Evolutionary conservation across 2,888 invertebrate species (phyloP), one percentile per base, ranked within the genome.

Genomic region (Tenthredo mesomela): DNA sequence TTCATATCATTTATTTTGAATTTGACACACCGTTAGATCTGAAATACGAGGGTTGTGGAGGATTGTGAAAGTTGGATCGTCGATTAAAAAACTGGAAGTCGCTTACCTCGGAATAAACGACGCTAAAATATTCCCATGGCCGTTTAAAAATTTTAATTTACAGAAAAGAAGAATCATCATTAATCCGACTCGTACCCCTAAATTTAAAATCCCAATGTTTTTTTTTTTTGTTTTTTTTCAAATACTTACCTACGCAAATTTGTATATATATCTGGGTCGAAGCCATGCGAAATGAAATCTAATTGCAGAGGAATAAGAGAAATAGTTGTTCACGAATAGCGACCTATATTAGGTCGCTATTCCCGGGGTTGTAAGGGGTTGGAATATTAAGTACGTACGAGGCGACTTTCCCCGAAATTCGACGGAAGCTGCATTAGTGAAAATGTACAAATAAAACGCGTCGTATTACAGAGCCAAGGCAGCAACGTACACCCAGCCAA

Each of bases 371-470:
- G 33, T 33, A 29, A 33, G 71, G 43, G 29, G 29, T 67, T 40
- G 2, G 10, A 43, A 21, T 43, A 70, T 37, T 18, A 40, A 33
- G n/a, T 40, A 21, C 21, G n/a, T 40, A 29, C 40, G 9, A 9
- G 0, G 43, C 9, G 29, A 71, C 71, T 6, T 71, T 21, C 29
- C 6, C 43, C 4, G 21, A 21, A 71, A 71, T 71, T 37, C 40
- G 3, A 43, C 43, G 37, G 40, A 9, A 71, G 43, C 71, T 40
- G 71, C 71, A 71, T 71, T 71, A 71, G 40, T 71, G 40, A 43
- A 40, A 71, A 71, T 71, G 71, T 71, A 71, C 71, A 54, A 77
- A 77, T 50, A 54, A 50, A 54, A 47, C 77, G 29, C 77, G 18
- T 77, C 25, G 29, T 50, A 54, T 77, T 50, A 25, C 50, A 29